Conservation (phyloP, 1,140 invertebrate genomes). For the Conus betulinus region DNA sequence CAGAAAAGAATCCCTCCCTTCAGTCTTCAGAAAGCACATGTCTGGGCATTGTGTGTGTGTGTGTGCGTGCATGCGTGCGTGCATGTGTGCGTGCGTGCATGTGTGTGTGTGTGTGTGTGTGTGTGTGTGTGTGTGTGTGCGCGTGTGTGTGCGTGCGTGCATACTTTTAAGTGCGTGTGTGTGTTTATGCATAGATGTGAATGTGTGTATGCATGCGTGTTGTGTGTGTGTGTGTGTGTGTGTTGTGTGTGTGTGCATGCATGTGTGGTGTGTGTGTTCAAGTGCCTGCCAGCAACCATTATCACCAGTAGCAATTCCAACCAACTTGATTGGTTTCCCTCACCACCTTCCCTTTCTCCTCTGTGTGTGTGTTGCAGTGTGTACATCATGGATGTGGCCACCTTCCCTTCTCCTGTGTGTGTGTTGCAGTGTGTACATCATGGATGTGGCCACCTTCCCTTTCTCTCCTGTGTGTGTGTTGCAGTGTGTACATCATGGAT, state of each 20-base stretch:
- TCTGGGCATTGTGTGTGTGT: too few species aligned
- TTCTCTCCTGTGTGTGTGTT: not conserved
- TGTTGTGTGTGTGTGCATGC: not conserved
- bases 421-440: constrained; percentile 38
- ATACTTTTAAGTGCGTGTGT: not conserved
- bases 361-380: not conserved
- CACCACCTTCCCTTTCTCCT: too few species aligned
- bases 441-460: constrained; percentile 35
- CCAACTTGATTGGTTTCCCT: not conserved
- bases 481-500: not conserved
- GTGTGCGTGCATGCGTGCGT: too few species aligned
- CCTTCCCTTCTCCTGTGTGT: too few species aligned
- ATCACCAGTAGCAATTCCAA: too few species aligned
- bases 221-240: not conserved
- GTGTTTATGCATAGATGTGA: too few species aligned
- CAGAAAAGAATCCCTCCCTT: too few species aligned
- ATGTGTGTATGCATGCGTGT: not conserved
- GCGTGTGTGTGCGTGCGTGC: too few species aligned
- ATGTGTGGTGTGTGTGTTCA: not conserved
- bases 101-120: too few species aligned
- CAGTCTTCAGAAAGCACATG: too few species aligned
- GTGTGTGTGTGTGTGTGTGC: too few species aligned
- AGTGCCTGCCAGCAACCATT: not conserved
- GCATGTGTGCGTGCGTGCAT: too few species aligned
- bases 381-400: not conserved